These are phyloP conservation scores for Drosophila bipectinata DNA, from an alignment of 1,140 invertebrate genomes.

Conservation along the genomic window DNA sequence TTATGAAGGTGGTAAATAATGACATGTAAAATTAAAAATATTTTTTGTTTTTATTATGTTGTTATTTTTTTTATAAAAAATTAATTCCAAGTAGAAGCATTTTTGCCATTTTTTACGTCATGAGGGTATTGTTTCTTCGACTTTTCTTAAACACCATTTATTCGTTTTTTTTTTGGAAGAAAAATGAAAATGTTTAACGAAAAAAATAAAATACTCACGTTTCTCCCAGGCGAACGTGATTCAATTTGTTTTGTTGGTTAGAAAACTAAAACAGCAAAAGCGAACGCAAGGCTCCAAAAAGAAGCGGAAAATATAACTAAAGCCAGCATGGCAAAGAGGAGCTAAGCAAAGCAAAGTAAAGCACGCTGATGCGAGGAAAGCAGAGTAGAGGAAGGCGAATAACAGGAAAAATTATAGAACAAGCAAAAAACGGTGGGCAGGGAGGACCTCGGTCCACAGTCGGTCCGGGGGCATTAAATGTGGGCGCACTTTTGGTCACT, in stretches of 20 bases:
- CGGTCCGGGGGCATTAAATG: conserved; percentile 48
- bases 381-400: conserved; percentile 37
- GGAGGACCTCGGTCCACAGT: conserved; percentile 24
- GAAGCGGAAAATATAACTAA: conserved; percentile 54
- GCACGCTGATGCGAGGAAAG: conserved; percentile 20
- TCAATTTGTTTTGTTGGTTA: conserved; percentile 82
- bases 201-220: conserved; percentile 82
- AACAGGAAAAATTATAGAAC: conserved; percentile 53
- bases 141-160: conserved; percentile 21
- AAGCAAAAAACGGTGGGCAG: conserved; percentile 37
- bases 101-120: too few relatives aligned
- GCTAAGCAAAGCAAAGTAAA: conserved; percentile 33
- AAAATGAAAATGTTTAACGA: conserved; percentile 82
- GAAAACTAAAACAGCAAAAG: conserved; percentile 79
- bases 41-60: too few relatives aligned
- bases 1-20: too few relatives aligned
- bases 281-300: conserved; percentile 31
- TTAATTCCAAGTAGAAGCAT: too few relatives aligned
- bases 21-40: too few relatives aligned
- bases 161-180: conserved; percentile 46
- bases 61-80: too few relatives aligned
- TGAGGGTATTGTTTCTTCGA: conserved; percentile 18
- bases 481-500: conserved; percentile 41
- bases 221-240: conserved; percentile 77
- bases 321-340: conserved; percentile 39